Evolutionary conservation across 1,140 invertebrate genomes (phyloP), one percentile per base, ranked within the genome.

Genomic region (Wasmannia auropunctata): DNA sequence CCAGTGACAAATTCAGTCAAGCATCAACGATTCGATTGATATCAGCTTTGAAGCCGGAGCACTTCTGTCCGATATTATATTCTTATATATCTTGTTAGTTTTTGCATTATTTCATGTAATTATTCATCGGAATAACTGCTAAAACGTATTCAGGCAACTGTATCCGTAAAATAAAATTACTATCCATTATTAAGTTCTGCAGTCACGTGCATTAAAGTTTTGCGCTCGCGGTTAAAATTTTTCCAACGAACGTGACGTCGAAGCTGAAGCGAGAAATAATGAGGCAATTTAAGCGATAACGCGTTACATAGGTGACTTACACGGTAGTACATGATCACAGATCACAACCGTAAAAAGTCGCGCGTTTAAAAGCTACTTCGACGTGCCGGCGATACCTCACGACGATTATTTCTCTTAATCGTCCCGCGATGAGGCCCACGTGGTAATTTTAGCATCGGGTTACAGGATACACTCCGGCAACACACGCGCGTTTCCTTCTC

Each of bases 381-480:
- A 25, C 19, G 19, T 40, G 51, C 11, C 65, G 19, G 63, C 49
- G 19, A 43, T 81, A 72, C 19, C 11, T 58, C 19, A 49, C 19
- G 49, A 58, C 77, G 63, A 80, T 80, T 69, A 80, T 60, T 83
- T 46, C 51, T 60, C 67, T 83, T 46, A 58, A 83, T 83, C 67
- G 65, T 56, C 8, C 51, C 49, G 46, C 34, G 25, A 83, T 11
- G 8, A n/a, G 22, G 67, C 51, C 34, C 31, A 22, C 49, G n/a
- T 37, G 67, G 25, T 83, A 83, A 74, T 83, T 83, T 83, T 43
- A 81, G 65, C 49, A 58, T 81, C 77, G 31, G 25, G 65, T 81
- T 72, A 70, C 79, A 58, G 65, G 79, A 70, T 56, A 22, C 37
- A 37, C 76, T n/a, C 46, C 25, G 5, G 37, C 22, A 37, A 31